phyloP scores from a whole-genome alignment of 2,797 vertebrate species.

The Sebastes alutus region DNA sequence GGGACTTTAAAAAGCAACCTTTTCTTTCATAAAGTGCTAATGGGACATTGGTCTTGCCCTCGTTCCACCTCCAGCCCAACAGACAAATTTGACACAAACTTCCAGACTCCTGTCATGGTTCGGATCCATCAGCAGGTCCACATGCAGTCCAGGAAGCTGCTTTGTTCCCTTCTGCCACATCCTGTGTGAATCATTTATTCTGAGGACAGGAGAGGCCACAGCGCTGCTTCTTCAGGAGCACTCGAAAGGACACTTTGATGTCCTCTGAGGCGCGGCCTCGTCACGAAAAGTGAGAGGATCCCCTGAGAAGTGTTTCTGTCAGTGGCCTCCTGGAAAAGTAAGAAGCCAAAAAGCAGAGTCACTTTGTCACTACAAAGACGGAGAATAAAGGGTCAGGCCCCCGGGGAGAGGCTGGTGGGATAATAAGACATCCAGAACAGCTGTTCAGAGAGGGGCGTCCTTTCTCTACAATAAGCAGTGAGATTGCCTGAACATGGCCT shows the following conservation, averaged over 20 bases:
- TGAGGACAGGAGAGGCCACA: background rate
- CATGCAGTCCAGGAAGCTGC: constrained; percentile 37
- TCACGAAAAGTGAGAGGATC: background rate
- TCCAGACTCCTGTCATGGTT: background rate
- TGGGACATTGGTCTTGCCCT: background rate
- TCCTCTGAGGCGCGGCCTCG: background rate
- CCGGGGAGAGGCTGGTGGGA: background rate
- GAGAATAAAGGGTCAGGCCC: background rate
- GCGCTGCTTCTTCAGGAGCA: background rate
- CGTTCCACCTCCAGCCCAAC: background rate
- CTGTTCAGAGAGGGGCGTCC: constrained; percentile 45
- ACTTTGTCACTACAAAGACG: constrained; percentile 25
- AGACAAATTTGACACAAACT: constrained; percentile 7
- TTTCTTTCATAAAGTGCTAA: background rate
- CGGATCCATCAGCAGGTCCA: constrained; percentile 22
- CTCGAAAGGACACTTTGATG: constrained; percentile 14
- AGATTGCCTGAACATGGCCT: constrained; percentile 58
- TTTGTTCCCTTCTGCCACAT: constrained; percentile 19
- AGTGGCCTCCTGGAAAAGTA: constrained; percentile 4
- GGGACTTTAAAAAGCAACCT: background rate
- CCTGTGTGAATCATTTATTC: constrained; percentile 32
- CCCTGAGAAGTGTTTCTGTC: constrained; percentile 11
- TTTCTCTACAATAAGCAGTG: constrained; percentile 30
- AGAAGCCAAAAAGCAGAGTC: constrained; percentile 29
- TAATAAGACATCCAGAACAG: constrained; percentile 57